Evolutionary conservation across 2,888 invertebrate genomes (phyloP).

Genomic region (Chrysotoxum bicinctum): DNA sequence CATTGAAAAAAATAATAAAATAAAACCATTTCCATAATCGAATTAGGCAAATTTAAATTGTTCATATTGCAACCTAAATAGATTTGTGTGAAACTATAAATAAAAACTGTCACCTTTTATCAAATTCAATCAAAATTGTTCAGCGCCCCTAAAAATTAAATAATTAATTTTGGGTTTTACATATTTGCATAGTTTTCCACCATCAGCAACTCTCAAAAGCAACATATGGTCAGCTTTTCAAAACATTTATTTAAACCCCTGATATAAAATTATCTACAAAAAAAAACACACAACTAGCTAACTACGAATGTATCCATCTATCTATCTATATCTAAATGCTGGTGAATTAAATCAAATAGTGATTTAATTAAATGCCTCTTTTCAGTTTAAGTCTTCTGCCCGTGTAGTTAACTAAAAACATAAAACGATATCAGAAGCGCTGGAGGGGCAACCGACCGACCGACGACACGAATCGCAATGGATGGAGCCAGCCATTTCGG

Average conservation of each 20-base stretch:
- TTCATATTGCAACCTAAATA: not conserved
- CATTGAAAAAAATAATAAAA: not conserved
- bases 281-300: not conserved
- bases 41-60: not conserved
- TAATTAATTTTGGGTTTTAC: constrained; percentile 23
- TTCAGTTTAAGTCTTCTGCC: not conserved
- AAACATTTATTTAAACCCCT: constrained; percentile 38
- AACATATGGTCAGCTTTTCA: constrained; percentile 17
- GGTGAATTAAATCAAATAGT: constrained; percentile 38
- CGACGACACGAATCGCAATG: not conserved
- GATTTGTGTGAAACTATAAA: not conserved
- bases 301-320: not conserved
- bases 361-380: constrained; percentile 39
- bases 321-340: not conserved
- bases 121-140: constrained; percentile 12
- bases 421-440: not conserved
- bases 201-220: constrained; percentile 5
- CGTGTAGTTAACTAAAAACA: not conserved
- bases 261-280: constrained; percentile 29
- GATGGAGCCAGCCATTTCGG: not conserved
- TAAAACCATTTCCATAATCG: not conserved
- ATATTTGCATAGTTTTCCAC: constrained; percentile 12
- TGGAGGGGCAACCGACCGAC: not conserved
- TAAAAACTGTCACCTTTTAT: not conserved
- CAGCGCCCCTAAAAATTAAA: constrained; percentile 1